Evolutionary conservation across 2,113 vertebrate species (phyloP), one percentile per base, ranked within the genome.

Genomic region (Sceloporus undulatus): DNA sequence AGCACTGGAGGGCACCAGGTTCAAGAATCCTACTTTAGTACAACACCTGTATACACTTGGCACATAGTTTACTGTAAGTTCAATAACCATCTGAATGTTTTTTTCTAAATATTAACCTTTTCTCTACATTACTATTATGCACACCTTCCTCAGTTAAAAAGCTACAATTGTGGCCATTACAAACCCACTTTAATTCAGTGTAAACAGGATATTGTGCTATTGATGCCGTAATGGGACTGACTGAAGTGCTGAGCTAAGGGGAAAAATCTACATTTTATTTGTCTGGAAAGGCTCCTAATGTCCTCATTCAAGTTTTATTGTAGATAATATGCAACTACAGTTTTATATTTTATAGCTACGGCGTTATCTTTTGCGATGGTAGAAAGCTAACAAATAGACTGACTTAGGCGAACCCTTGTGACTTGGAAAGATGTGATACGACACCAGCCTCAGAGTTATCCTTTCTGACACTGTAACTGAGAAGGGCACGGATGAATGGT

Each of bases 351-450:
- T 77, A 77, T 29, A 76, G 54, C 81, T 56, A 27, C 18, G 42
- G 9, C 18, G 5, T 70, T 84, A 56, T 87, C 70, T 78, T 82
- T 68, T 29, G 62, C 56, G 80, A 56, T 82, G 42, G 65, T 14
- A 54, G 54, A 88, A 77, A 70, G 13, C 42, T 83, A 83, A 83
- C 59, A 83, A 88, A 66, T 85, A 78, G 48, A 83, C 40, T 10
- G 62, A 71, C 52, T 78, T 38, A 38, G 71, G 42, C 77, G 73
- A 40, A 65, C 73, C 23, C 80, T 77, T 38, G 16, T 27, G 42
- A 84, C 21, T 82, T 19, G 8, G 40, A 83, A 83, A 29, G n/a
- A 75, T 70, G 48, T 16, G 27, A 74, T 19, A 81, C 11, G 23
- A 66, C 59, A 29, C n/a, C 80, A 66, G 25, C 38, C 14, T 13